These are phyloP conservation scores for Pomphorhynchus laevis DNA, from an alignment of 1,140 invertebrate genomes.

Conservation along the genomic window DNA sequence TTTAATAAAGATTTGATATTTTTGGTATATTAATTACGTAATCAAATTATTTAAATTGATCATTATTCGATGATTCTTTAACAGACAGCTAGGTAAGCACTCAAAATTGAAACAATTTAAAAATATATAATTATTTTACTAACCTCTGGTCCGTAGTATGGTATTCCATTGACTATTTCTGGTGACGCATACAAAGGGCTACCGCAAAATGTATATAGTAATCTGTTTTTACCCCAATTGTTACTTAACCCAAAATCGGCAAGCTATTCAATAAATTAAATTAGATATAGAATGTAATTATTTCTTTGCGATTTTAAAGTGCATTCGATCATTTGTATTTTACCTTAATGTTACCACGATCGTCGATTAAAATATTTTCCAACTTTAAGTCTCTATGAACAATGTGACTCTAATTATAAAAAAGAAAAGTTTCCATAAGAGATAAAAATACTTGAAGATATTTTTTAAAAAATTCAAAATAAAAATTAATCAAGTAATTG, in stretches of 20 bases:
- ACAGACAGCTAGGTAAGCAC: too few species aligned
- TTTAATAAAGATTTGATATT: background rate
- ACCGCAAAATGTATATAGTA: conserved; percentile 66
- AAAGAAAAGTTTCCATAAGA: background rate
- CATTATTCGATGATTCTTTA: too few species aligned
- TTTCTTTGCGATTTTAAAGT: background rate
- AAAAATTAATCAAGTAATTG: conserved; percentile 1
- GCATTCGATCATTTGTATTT: conserved; percentile 6
- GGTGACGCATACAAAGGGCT: conserved; percentile 86
- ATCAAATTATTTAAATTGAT: too few species aligned
- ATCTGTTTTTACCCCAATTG: conserved; percentile 41
- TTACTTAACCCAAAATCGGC: conserved; percentile 94
- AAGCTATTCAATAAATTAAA: conserved; percentile 28
- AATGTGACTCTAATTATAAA: conserved; percentile 27
- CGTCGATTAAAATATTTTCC: conserved; percentile 84
- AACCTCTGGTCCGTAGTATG: conserved; percentile 75
- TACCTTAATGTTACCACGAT: conserved; percentile 67
- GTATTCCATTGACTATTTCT: conserved; percentile 83
- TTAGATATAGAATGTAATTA: background rate
- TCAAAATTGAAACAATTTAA: too few species aligned
- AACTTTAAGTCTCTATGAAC: conserved; percentile 76
- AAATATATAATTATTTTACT: too few species aligned
- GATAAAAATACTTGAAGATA: background rate
- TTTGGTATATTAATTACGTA: background rate
- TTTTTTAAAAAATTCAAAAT: conserved; percentile 4